Percentiles rank a stretch among this genome's conserved stretches.
Conservation (phyloP, 1,140 invertebrate genomes). For the Drosophila melanica region DNA sequence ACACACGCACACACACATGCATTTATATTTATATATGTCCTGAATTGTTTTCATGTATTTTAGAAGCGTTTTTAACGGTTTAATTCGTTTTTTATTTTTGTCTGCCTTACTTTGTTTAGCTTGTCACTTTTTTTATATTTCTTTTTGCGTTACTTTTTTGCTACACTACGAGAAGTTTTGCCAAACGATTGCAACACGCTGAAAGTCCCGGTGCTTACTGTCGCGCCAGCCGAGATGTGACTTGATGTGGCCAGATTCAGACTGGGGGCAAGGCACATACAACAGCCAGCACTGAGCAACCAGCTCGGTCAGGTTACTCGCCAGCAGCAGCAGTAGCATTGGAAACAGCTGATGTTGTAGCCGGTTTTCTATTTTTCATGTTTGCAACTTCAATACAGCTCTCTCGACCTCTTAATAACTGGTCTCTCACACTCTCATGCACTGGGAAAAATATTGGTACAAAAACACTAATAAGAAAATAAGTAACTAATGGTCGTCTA, state of each 20-base stretch:
- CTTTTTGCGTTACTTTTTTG: conserved; percentile 24
- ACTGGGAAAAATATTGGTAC: not conserved
- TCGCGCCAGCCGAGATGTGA: conserved; percentile 12
- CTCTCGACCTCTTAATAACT: not conserved
- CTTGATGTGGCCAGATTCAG: conserved; percentile 18
- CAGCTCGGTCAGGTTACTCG: conserved; percentile 27
- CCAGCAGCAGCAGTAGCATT: conserved; percentile 38
- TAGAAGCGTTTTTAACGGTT: not conserved
- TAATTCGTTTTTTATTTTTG: not conserved
- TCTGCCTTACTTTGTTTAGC: conserved; percentile 5
- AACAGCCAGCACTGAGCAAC: conserved; percentile 15
- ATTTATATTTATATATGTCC: not conserved
- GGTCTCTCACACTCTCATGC: not conserved
- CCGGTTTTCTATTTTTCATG: conserved; percentile 60
- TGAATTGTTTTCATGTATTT: not conserved
- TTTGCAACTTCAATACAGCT: conserved; percentile 26
- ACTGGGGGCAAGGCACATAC: conserved; percentile 32
- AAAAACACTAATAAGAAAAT: no score
- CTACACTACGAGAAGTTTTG: conserved; percentile 28
- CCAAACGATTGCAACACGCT: conserved; percentile 14
- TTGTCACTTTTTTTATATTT: conserved; percentile 26
- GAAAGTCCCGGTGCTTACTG: conserved; percentile 66
- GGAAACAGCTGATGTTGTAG: conserved; percentile 71
- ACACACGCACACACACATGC: not conserved
- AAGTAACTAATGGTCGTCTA: no score